Evolutionary conservation across 2,888 invertebrate species (phyloP), one percentile per base, ranked within the genome.

Genomic region (Aphodius sticticus): DNA sequence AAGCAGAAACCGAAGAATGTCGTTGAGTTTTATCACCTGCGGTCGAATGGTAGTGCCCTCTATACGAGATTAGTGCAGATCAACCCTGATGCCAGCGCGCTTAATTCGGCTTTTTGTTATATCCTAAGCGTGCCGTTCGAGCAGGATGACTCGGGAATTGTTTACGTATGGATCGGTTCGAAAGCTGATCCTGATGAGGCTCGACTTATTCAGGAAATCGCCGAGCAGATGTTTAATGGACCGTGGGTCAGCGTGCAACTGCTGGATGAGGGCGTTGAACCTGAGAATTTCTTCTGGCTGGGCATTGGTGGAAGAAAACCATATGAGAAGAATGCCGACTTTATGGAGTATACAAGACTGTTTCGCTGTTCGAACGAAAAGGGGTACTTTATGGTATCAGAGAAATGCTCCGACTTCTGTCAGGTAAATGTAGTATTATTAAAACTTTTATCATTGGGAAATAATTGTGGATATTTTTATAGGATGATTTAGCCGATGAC

Each of bases 331-430:
- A 94, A 96, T 86, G 97, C 97, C 0, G 95, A 95, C 70, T 99
- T 95, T 88, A 98, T 99, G 95, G 93, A 96, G 86, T 96, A 93
- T 89, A 97, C 98, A 1, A 92, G 99, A 76, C 91, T 99, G 69
- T 99, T 99, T 91, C 93, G 99, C 78, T 99, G 99, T 90, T 99
- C 99, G 74, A 99, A 99, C 89, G 99, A 99, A 88, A 99, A 99
- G 88, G 99, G 99, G 6, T 99, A 99, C 90, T 99, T 99, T 89
- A 96, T 97, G 0, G 98, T 99, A 70, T 99, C 99, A 0, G 99
- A 99, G 90, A 99, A 99, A 88, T 99, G 99, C 90, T 96, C 97
- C 0, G 98, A 98, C 90, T 98, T 98, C 90, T 98, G 98, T 89
- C 98, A 98, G 93, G 96, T 96, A 88, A 84, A 83, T 82, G 14